Percentiles rank a stretch among this genome's conserved stretches.
Evolutionary conservation across 2,888 invertebrate species (phyloP).

Genomic region (Melinaea menophilus): DNA sequence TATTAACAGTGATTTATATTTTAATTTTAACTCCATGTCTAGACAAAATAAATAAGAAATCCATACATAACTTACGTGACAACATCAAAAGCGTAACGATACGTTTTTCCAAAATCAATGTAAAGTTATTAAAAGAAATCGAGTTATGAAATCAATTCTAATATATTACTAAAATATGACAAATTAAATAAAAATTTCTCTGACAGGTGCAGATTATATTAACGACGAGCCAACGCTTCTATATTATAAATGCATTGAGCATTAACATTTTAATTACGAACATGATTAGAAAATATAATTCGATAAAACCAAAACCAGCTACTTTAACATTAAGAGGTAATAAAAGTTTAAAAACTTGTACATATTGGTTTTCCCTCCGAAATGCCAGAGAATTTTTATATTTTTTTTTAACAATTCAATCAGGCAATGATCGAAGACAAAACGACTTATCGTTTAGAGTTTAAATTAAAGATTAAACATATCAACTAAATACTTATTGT

Average conservation of each 20-base stretch:
- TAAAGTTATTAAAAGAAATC: too few species aligned
- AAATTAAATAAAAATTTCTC: background rate
- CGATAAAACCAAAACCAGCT: background rate
- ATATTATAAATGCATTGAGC: conserved; percentile 21
- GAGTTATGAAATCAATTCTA: too few species aligned
- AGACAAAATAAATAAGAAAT: background rate
- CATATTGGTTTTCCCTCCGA: background rate
- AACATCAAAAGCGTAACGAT: background rate
- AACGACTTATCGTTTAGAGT: too few species aligned
- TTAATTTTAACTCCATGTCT: conserved; percentile 18
- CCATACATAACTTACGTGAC: background rate
- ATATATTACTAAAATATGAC: background rate
- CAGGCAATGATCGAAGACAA: background rate
- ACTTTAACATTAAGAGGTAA: background rate
- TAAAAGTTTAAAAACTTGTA: background rate
- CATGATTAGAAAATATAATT: background rate
- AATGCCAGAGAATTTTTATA: background rate
- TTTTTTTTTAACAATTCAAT: background rate
- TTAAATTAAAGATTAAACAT: too few species aligned
- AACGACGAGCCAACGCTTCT: background rate
- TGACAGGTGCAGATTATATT: background rate
- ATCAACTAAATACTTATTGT: too few species aligned
- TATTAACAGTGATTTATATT: conserved; percentile 17
- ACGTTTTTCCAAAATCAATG: too few species aligned
- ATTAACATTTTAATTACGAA: conserved; percentile 7